These are phyloP conservation scores for Heliocidaris erythrogramma DNA, from an alignment of 35 echinoderm and acorn worm genomes.

Conservation along the genomic window DNA sequence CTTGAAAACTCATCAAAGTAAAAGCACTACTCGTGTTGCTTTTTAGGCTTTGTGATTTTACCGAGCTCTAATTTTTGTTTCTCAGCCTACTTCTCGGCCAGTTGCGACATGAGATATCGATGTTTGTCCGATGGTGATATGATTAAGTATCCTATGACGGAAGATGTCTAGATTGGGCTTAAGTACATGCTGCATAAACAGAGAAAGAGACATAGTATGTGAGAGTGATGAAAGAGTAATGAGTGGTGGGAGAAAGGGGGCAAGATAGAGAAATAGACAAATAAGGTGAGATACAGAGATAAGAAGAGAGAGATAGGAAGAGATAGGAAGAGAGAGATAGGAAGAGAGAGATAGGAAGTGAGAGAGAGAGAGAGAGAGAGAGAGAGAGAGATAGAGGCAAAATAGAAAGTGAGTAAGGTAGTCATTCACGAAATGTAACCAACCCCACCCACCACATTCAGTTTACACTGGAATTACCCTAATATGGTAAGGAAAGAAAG, in stretches of 20 bases:
- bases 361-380: neutral
- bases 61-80: neutral
- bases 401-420: neutral
- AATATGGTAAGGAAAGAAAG: no score
- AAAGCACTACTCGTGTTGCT: conserved; percentile 3
- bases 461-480: no score
- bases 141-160: conserved; percentile 16
- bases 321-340: no score
- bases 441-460: no score
- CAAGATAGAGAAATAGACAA: neutral
- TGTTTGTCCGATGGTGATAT: conserved; percentile 10
- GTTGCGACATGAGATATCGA: neutral
- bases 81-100: neutral
- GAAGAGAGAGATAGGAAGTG: no score
- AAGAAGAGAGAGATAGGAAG: no score
- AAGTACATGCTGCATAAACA: conserved; percentile 11
- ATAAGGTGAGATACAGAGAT: no score
- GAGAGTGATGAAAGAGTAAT: neutral
- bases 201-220: neutral
- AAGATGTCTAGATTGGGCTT: conserved; percentile 2
- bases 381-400: neutral
- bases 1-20: neutral
- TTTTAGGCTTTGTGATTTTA: conserved; percentile 1
- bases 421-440: no score
- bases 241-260: neutral